phyloP scores from a whole-genome alignment of 1,140 invertebrate species.

The Megathymus violae region DNA sequence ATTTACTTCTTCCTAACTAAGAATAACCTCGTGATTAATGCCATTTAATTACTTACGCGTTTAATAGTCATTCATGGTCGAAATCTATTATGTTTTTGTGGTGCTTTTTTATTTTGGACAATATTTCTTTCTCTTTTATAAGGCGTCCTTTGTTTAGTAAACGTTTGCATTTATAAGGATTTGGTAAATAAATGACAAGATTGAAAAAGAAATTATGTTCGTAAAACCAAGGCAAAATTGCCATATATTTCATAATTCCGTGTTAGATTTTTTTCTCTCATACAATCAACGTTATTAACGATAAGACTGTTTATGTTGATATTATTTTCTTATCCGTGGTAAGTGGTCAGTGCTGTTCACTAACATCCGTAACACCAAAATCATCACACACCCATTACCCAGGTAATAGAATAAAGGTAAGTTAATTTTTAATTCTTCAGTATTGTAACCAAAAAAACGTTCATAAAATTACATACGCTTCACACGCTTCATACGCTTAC shows the following conservation, averaged over 20 bases:
- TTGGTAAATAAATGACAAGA: conserved; percentile 27
- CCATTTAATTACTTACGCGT: conserved; percentile 69
- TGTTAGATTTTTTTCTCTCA: too few relatives aligned
- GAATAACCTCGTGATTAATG: conserved; percentile 62
- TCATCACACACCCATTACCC: too few relatives aligned
- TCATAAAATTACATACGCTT: too few relatives aligned
- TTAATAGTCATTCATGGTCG: conserved; percentile 39
- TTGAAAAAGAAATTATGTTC: conserved; percentile 1
- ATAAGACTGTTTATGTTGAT: too few relatives aligned
- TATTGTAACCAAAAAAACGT: too few relatives aligned
- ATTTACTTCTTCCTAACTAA: conserved; percentile 62
- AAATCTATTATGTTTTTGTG: conserved; percentile 35
- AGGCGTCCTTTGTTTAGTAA: conserved; percentile 23
- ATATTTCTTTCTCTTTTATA: conserved; percentile 29
- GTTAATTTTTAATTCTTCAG: too few relatives aligned
- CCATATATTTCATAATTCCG: not conserved
- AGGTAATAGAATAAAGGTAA: too few relatives aligned
- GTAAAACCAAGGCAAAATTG: not conserved
- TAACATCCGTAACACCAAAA: too few relatives aligned
- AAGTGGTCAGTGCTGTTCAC: too few relatives aligned
- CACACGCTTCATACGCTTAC: too few relatives aligned
- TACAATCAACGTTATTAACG: too few relatives aligned
- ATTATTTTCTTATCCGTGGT: too few relatives aligned
- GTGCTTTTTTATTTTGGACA: conserved; percentile 24
- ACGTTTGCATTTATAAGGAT: conserved; percentile 32